Conservation (phyloP, 2,888 invertebrate species). For the Microplitis manilae region DNA sequence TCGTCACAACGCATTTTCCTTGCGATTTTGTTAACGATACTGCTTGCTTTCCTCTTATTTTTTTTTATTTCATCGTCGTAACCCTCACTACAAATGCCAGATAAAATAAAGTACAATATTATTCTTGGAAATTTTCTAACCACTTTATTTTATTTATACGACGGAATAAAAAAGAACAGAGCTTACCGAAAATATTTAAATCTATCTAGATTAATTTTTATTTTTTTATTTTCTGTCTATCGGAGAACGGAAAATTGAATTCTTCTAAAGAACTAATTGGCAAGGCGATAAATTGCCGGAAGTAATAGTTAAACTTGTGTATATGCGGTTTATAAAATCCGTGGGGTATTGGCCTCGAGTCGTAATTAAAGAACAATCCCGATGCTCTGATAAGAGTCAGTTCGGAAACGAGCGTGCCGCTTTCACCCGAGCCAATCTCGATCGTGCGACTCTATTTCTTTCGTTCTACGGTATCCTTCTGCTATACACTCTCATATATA, state of each 20-base stretch:
- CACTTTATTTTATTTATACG: neutral
- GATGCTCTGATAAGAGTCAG: slow-evolving; percentile 47
- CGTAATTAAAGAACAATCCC: slow-evolving; percentile 55
- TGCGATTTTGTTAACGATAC: slow-evolving; percentile 42
- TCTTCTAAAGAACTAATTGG: slow-evolving; percentile 22
- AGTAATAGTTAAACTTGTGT: slow-evolving; percentile 24
- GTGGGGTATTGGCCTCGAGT: slow-evolving; percentile 32
- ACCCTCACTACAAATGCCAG: slow-evolving; percentile 21
- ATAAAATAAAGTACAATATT: neutral
- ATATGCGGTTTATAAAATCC: slow-evolving; percentile 17
- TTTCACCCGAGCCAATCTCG: slow-evolving; percentile 47
- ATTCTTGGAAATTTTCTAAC: neutral
- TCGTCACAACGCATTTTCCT: slow-evolving; percentile 39
- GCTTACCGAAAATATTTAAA: no score
- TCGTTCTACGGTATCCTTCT: neutral
- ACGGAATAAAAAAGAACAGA: neutral
- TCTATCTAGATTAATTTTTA: no score
- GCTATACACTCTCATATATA: no score
- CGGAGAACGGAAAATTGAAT: slow-evolving; percentile 16
- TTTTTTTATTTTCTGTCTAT: neutral
- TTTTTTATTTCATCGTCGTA: slow-evolving; percentile 29
- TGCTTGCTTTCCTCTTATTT: neutral
- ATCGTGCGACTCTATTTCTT: slow-evolving; percentile 44
- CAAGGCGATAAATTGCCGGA: slow-evolving; percentile 22
- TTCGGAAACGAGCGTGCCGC: slow-evolving; percentile 43